Evolutionary conservation across 1,140 invertebrate species (phyloP), one percentile per base, ranked within the genome.

Genomic region (Lepidurus arcticus): DNA sequence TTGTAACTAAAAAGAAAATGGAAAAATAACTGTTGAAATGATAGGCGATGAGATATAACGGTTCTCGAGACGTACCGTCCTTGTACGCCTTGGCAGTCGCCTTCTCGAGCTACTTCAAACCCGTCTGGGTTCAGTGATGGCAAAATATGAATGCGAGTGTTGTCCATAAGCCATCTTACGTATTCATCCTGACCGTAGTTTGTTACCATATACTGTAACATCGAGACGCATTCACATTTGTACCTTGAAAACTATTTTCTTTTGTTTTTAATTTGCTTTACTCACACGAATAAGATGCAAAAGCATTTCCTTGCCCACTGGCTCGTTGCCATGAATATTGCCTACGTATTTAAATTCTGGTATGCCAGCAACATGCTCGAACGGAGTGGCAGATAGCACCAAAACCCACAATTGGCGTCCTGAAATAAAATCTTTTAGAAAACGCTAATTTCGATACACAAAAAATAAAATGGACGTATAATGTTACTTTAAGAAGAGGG

Each of bases 81-180:
- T 83, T 92, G 90, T 21, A 91, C 90, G 73, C 93, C 93, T 79
- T 93, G 91, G 83, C 95, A 97, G 74, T 90, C 90, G 76, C 95
- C 95, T 85, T 96, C 94, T 80, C 91, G 90, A 1, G 94, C 92
- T 5, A 93, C 83, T 80, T 94, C 92, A 83, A 93, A 95, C 4
- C 94, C 94, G 83, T 97, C 94, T 0, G 94, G 94, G 84, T 96
- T 96, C 92, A 96, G 92, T 5, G 93, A 94, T 3, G 95, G 95
- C 86, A 97, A 89, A 81, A 98, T 92, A 83, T 97, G 95, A 80
- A 98, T 93, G 79, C 94, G 88, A 0, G 94, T 95, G 82, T 94
- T 95, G 83, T 96, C 92, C 82, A 98, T 84, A 47, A 98, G 85
- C 91, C 93, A 94, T 81, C 91, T 90, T 44, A 94, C 90, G 82